Evolutionary conservation across 2,888 invertebrate species (phyloP).

Genomic region (Polydrusus cervinus): DNA sequence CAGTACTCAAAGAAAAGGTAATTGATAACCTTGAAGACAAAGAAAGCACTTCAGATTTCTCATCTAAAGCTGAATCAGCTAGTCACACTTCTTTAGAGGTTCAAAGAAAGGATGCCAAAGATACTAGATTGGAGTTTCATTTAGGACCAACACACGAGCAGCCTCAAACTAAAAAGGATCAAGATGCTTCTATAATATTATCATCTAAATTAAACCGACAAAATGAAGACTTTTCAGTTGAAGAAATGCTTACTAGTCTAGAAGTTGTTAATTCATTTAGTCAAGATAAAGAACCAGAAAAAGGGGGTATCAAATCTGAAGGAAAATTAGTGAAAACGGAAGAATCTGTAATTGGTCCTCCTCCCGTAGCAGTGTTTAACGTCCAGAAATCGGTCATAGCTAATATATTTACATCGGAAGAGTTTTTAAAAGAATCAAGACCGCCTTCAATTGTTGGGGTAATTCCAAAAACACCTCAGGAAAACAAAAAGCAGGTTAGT

Average conservation of each 20-base stretch:
- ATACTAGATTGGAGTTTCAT: constrained; percentile 1
- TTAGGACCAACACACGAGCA: background rate
- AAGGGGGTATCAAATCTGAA: background rate
- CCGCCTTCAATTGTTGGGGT: constrained; percentile 64
- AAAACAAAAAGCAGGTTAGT: constrained; percentile 29
- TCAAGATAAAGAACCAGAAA: constrained; percentile 32
- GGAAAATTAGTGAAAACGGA: background rate
- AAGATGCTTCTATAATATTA: background rate
- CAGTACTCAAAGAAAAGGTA: too few relatives aligned
- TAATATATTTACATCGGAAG: constrained; percentile 54
- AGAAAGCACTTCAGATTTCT: background rate
- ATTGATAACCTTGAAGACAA: background rate
- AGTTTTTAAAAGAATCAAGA: constrained; percentile 55
- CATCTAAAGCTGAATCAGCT: background rate
- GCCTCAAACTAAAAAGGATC: background rate
- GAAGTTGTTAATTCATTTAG: constrained; percentile 48
- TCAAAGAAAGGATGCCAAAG: background rate
- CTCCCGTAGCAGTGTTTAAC: constrained; percentile 2
- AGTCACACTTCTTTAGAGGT: background rate
- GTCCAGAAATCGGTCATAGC: constrained; percentile 35
- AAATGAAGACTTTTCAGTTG: constrained; percentile 42
- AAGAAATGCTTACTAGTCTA: constrained; percentile 53
- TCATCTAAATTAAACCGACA: background rate
- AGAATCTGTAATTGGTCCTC: background rate
- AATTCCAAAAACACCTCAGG: constrained; percentile 60